Evolutionary conservation across 2,797 vertebrate species (phyloP).

Genomic region (Anas bahamensis): DNA sequence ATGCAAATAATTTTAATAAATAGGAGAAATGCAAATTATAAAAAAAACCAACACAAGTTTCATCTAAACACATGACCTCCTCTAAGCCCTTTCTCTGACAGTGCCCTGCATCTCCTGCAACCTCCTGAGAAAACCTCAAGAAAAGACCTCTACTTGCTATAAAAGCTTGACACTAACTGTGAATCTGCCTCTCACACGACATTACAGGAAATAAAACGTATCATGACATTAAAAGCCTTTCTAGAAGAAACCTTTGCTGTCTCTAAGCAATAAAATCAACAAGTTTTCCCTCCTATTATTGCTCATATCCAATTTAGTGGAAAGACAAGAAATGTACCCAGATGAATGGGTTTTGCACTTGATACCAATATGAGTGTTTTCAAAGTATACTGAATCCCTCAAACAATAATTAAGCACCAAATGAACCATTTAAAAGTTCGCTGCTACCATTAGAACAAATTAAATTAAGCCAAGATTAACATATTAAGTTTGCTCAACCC

Average conservation of each 20-base stretch:
- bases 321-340: slow-evolving; percentile 31
- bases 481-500: slow-evolving; percentile 62
- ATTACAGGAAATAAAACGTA: background rate
- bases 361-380: slow-evolving; percentile 45
- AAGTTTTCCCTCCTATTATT: background rate
- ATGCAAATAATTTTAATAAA: background rate
- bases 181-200: background rate
- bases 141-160: background rate
- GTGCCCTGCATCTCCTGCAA: background rate
- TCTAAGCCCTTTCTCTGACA: background rate
- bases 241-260: background rate
- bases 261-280: background rate
- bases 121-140: background rate
- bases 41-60: background rate
- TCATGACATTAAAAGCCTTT: background rate
- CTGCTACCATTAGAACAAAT: slow-evolving; percentile 70
- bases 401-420: slow-evolving; percentile 78
- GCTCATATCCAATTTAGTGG: background rate
- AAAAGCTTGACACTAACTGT: background rate
- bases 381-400: slow-evolving; percentile 59
- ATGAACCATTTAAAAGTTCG: slow-evolving; percentile 78
- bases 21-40: background rate
- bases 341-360: slow-evolving; percentile 51
- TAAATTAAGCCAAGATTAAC: slow-evolving; percentile 77
- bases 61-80: background rate